A percentile compares a stretch with the other conserved stretches of the same genome.
These are phyloP conservation scores for Alligator mississippiensis DNA, from an alignment of 2,113 vertebrate species.

Conservation along the genomic window DNA sequence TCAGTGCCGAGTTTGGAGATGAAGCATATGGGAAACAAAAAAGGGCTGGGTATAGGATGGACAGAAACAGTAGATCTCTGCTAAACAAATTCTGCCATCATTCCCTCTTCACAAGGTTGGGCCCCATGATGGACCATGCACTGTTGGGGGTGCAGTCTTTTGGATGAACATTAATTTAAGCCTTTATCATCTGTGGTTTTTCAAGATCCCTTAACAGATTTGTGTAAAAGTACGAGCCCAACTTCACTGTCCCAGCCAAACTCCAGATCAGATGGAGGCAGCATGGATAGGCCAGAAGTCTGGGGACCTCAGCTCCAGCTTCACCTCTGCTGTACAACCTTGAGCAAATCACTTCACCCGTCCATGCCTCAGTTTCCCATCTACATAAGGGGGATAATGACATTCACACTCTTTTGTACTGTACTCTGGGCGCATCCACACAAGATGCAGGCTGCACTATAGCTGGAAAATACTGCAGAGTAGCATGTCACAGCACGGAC, in stretches of 20 bases:
- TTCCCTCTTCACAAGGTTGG: neutral
- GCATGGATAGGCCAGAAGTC: neutral
- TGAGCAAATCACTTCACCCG: neutral
- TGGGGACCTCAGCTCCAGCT: neutral
- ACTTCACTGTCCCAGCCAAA: rapidly evolving
- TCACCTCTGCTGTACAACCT: neutral
- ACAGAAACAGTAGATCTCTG: neutral
- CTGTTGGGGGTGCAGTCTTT: neutral
- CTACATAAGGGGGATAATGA: neutral
- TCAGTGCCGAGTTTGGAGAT: neutral
- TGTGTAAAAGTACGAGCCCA: neutral
- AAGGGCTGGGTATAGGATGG: neutral
- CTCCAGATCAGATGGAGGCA: neutral
- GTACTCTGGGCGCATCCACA: neutral
- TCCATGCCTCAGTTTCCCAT: neutral
- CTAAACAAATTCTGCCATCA: neutral
- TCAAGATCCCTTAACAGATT: neutral
- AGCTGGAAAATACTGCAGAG: too few species aligned
- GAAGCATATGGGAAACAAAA: neutral
- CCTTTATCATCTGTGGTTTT: neutral
- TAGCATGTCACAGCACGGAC: too few species aligned
- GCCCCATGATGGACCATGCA: neutral
- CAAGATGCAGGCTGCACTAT: too few species aligned
- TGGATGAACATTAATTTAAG: neutral
- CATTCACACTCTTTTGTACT: neutral